A percentile compares a stretch with the other conserved stretches of the same genome.
phyloP scores from a whole-genome alignment of 2,113 vertebrate species.

The Ovibos moschatus region DNA sequence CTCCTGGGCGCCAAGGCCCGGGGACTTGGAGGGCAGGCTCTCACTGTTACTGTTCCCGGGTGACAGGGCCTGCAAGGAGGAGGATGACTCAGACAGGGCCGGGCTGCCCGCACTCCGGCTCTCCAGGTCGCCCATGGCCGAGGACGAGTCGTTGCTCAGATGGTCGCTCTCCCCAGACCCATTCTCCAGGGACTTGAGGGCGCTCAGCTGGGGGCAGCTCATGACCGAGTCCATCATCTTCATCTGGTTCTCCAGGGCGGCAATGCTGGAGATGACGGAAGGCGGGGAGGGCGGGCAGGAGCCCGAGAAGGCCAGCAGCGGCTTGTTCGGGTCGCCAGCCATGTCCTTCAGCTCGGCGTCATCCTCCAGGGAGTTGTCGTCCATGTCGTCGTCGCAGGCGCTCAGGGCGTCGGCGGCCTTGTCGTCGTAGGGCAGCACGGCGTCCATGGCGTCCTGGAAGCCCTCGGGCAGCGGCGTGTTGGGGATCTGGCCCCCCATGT shows the following conservation, averaged over 20 bases:
- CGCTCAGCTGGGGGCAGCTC: constrained; percentile 88
- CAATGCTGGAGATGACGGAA: constrained; percentile 96
- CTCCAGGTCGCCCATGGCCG: constrained; percentile 89
- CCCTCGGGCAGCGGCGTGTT: constrained; percentile 94
- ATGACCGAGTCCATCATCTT: constrained; percentile 96
- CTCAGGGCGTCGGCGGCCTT: constrained; percentile 92
- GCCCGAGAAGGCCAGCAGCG: constrained; percentile 83
- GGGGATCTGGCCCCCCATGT: constrained; percentile 98
- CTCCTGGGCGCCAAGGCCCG: constrained; percentile 85
- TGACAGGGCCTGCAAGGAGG: constrained; percentile 93
- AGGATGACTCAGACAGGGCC: constrained; percentile 93
- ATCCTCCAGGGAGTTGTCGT: constrained; percentile 97
- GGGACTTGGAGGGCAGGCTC: constrained; percentile 93
- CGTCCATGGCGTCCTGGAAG: constrained; percentile 93
- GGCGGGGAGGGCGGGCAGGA: constrained; percentile 92
- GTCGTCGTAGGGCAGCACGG: constrained; percentile 92
- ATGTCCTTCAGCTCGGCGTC: constrained; percentile 88
- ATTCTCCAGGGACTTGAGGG: constrained; percentile 88
- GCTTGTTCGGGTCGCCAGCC: constrained; percentile 84
- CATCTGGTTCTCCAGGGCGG: constrained; percentile 98
- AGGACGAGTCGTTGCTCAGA: constrained; percentile 92
- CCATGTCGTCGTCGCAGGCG: constrained; percentile 92
- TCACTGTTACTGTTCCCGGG: constrained; percentile 92
- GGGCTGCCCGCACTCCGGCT: constrained; percentile 95
- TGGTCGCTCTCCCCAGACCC: constrained; percentile 92